Percentiles rank a stretch among this genome's conserved stretches.
These are phyloP conservation scores for Carabus problematicus DNA, from an alignment of 2,888 invertebrate genomes.

Conservation along the genomic window DNA sequence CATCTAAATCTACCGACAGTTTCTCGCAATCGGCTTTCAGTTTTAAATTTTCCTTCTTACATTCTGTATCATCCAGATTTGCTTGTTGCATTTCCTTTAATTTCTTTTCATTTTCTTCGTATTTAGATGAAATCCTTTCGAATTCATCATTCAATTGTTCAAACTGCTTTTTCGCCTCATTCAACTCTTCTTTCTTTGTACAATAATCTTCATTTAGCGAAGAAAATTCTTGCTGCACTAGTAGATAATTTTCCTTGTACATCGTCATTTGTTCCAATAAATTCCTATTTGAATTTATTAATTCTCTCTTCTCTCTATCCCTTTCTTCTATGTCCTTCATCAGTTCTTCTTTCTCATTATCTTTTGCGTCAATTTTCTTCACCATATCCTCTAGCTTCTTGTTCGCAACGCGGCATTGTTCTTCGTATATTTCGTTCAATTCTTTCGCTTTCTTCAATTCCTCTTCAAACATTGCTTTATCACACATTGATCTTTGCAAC, in stretches of 20 bases:
- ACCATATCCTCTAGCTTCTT: background rate
- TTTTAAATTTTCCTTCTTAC: no score
- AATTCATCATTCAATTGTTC: slow-evolving; percentile 3
- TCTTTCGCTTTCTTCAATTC: background rate
- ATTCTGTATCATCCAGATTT: no score
- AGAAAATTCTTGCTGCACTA: background rate
- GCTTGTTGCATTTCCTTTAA: no score
- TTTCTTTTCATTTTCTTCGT: slow-evolving; percentile 2
- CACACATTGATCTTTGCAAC: background rate
- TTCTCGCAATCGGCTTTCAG: no score
- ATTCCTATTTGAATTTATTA: slow-evolving; percentile 6
- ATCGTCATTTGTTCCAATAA: background rate
- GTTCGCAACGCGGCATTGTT: background rate
- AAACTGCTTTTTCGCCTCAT: background rate
- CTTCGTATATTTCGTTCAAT: background rate
- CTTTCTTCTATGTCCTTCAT: background rate
- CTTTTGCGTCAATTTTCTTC: background rate
- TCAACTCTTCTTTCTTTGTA: background rate
- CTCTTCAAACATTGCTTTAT: background rate
- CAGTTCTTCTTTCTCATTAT: background rate
- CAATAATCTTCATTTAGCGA: background rate
- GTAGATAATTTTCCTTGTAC: background rate
- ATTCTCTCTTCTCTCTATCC: background rate
- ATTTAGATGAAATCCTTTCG: background rate
- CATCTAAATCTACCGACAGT: no score